Evolutionary conservation across 92 coral and sea anemone species (phyloP).

Genomic region (Micromussa lordhowensis): DNA sequence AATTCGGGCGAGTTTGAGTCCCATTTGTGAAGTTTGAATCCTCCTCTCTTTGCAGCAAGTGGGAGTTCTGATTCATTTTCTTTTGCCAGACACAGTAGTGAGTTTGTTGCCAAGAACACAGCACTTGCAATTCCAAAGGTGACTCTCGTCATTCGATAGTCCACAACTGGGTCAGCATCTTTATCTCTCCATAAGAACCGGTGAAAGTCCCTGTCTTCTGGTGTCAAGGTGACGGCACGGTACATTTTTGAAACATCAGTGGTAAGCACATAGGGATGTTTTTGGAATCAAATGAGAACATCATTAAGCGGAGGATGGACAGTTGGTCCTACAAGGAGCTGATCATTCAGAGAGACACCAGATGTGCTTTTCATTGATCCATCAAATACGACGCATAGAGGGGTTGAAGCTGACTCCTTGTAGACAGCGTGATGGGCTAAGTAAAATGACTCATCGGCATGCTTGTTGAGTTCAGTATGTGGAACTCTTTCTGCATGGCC

Average conservation of each 20-base stretch:
- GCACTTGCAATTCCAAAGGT: constrained; percentile 64
- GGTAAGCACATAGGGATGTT: constrained; percentile 49
- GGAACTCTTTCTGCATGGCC: constrained; percentile 65
- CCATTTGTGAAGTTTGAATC: constrained; percentile 62
- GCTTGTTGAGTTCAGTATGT: constrained; percentile 39
- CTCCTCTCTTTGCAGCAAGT: constrained; percentile 59
- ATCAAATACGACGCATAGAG: constrained; percentile 59
- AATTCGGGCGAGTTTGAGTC: constrained; percentile 55
- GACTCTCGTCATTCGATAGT: constrained; percentile 68
- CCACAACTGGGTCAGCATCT: constrained; percentile 42
- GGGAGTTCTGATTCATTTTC: constrained; percentile 37
- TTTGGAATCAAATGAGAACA: constrained; percentile 55
- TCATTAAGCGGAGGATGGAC: constrained; percentile 13
- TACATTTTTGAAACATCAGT: constrained; percentile 73
- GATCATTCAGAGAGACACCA: constrained; percentile 62
- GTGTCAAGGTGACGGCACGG: constrained; percentile 43
- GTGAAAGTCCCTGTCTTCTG: constrained; percentile 51
- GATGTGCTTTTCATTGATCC: constrained; percentile 59
- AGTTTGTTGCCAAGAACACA: constrained; percentile 55
- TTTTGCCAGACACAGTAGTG: constrained; percentile 23
- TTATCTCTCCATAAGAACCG: constrained; percentile 61
- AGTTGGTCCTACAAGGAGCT: constrained; percentile 24
- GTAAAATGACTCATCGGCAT: constrained; percentile 27
- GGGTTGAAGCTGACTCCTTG: constrained; percentile 57
- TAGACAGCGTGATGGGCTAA: constrained; percentile 60